A percentile compares a stretch with the other conserved stretches of the same genome.
These are phyloP conservation scores for Rhegmatorhina hoffmannsi DNA, from an alignment of 2,113 vertebrate species.

Conservation along the genomic window DNA sequence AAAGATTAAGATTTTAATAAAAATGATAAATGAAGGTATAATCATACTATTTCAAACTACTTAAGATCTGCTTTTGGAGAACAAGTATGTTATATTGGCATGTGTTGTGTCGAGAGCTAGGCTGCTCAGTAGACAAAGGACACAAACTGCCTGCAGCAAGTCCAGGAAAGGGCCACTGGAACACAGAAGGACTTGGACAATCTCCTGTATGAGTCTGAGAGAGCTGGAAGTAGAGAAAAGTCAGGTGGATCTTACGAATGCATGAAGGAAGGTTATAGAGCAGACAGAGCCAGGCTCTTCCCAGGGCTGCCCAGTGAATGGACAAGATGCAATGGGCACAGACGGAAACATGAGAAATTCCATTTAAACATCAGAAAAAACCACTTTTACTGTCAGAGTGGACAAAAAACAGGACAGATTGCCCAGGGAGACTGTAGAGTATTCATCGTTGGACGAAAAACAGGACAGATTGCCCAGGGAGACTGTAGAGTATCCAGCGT, in stretches of 20 bases:
- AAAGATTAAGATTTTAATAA: slow-evolving; percentile 16
- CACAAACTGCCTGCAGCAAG: background rate
- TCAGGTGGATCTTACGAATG: background rate
- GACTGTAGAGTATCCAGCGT: background rate
- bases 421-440: background rate
- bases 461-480: background rate
- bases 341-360: background rate
- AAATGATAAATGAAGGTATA: background rate
- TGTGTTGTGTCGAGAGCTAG: background rate
- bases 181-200: background rate
- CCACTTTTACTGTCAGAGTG: background rate
- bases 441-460: background rate
- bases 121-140: background rate
- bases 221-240: background rate
- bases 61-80: background rate
- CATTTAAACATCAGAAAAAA: background rate
- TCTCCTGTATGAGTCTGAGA: background rate
- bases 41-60: background rate
- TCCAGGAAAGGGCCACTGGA: background rate
- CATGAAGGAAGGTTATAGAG: background rate
- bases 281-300: background rate
- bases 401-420: background rate
- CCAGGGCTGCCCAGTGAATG: background rate
- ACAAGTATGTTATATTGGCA: background rate
- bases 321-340: background rate